These are phyloP conservation scores for Siderastrea siderea DNA, from an alignment of 92 coral and sea anemone genomes.

Conservation along the genomic window DNA sequence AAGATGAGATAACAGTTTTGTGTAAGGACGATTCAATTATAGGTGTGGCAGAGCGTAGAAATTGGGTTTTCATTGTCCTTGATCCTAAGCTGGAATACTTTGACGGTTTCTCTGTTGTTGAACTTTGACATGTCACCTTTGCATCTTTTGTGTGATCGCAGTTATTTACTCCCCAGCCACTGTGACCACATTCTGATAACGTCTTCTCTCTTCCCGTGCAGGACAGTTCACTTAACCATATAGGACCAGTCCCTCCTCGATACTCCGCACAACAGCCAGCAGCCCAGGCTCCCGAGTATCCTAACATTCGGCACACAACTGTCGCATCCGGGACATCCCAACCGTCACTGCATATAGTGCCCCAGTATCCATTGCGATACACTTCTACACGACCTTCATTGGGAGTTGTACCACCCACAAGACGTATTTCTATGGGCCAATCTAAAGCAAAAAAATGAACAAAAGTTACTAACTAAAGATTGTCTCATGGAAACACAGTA, in stretches of 20 bases:
- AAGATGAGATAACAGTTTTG: neutral
- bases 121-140: constrained; percentile 1
- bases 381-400: neutral
- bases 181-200: constrained; percentile 23
- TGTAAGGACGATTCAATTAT: neutral
- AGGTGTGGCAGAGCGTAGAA: neutral
- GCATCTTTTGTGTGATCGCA: constrained; percentile 21
- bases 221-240: constrained; percentile 19
- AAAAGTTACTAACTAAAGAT: too few species aligned
- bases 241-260: constrained; percentile 21
- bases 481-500: too few species aligned
- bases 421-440: constrained; percentile 18
- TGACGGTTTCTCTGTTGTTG: neutral
- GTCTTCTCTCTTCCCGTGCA: constrained; percentile 23
- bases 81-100: neutral
- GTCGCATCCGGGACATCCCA: constrained; percentile 40
- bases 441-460: neutral
- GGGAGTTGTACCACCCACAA: constrained; percentile 1
- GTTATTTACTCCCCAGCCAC: constrained; percentile 35
- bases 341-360: constrained; percentile 19
- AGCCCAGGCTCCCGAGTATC: constrained; percentile 26
- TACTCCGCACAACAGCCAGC: constrained; percentile 12
- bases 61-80: neutral
- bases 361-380: constrained; percentile 19
- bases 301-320: constrained; percentile 39